Base-by-base conservation (phyloP, 2,888 invertebrate genomes). In the Vandiemenella viatica region DNA sequence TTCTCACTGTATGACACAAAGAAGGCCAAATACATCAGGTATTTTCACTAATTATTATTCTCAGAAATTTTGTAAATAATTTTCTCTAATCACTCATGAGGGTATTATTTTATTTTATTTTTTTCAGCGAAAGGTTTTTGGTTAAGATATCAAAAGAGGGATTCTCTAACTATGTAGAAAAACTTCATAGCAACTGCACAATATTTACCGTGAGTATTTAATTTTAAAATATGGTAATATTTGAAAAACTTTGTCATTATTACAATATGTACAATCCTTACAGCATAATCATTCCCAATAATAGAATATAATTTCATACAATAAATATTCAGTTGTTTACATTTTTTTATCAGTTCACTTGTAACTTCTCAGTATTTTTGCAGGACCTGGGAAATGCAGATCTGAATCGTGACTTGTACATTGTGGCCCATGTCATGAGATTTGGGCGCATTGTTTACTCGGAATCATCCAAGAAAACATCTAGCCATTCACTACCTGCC, bases 91-190 rank as follows among this genome's bases (percentile, higher is more conserved):
- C 32, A 13, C 13, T 32, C 4, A 21, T 8, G 44, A 20, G 40
- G 19, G 16, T 50, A 5, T 45, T 43, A 41, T 49, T 55, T 49
- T n/a, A n/a, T n/a, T n/a, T 26, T 4, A 48, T 50, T 53, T 53
- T 43, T 62, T 66, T 45, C 61, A 72, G 91, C 49, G 93, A 93
- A 67, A 73, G 91, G 55, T 92, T 90, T 70, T 73, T 91, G 61
- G 87, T 92, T 58, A 78, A 80, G 64, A 85, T 91, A 66, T 85
- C 86, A 55, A 86, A 87, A 65, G 88, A 90, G 60, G 91, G 90
- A 13, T 87, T 89, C 67, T 85, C 89, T 15, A 86, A 86, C 66
- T 87, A 90, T 64, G 79, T 88, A 54, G 89, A 90, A 60, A 83
- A 88, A 61, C 67, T 89, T 58, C 83, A 88, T 64, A 85, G 84